These are phyloP conservation scores for Pristionchus arcanus DNA, from an alignment of 2,888 invertebrate species.

Conservation along the genomic window DNA sequence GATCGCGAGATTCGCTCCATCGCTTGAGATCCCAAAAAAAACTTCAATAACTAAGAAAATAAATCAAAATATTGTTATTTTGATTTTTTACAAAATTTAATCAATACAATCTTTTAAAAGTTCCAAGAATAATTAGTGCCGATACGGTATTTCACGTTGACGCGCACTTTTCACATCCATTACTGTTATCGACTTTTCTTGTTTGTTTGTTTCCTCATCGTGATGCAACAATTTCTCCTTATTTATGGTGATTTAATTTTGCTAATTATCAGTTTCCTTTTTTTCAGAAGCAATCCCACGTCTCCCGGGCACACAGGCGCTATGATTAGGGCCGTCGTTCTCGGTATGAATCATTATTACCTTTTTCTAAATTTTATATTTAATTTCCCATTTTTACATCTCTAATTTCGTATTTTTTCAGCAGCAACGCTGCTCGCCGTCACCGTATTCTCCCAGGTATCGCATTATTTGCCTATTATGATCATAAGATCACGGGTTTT, in stretches of 20 bases:
- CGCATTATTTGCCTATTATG: not conserved
- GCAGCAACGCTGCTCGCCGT: constrained; percentile 27
- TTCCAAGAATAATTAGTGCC: not conserved
- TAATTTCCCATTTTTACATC: not conserved
- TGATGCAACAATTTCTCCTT: not conserved
- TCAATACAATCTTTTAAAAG: not conserved
- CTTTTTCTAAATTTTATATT: not conserved
- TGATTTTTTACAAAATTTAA: not conserved
- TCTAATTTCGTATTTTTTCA: not conserved
- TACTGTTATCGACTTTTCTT: constrained; percentile 34
- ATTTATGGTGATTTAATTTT: not conserved
- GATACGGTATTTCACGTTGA: not conserved
- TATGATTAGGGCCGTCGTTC: not conserved
- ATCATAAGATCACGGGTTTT: not conserved
- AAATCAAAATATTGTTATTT: not conserved
- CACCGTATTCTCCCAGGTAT: not conserved
- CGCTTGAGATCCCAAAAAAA: not conserved
- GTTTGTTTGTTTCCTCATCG: constrained; percentile 7
- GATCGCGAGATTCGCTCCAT: not conserved
- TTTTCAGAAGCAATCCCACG: not conserved
- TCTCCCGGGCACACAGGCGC: not conserved
- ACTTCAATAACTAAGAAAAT: not conserved
- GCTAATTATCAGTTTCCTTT: not conserved
- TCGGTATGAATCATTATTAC: not conserved
- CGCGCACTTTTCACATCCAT: not conserved